phyloP scores from a whole-genome alignment of 2,888 invertebrate genomes.

The Dynastes hyllus region DNA sequence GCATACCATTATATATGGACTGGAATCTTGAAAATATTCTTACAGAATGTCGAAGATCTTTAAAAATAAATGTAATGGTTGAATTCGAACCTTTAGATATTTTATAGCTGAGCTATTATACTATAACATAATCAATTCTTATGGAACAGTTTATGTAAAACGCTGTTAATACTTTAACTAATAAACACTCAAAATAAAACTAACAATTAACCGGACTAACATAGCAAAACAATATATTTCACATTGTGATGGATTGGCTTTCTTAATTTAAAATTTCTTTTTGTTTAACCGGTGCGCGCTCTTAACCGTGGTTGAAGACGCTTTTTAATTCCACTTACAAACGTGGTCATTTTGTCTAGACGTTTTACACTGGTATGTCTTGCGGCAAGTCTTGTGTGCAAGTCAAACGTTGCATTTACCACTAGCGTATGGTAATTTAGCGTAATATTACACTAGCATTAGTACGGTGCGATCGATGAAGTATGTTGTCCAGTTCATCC shows the following conservation, averaged over 20 bases:
- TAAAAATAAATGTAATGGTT: too few relatives aligned
- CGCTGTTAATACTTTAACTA: neutral
- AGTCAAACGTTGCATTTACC: neutral
- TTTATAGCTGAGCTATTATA: too few relatives aligned
- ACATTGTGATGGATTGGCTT: conserved; percentile 19
- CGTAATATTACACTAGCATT: conserved; percentile 1
- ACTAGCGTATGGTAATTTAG: neutral
- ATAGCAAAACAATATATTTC: neutral
- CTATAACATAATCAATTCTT: neutral
- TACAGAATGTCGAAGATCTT: too few relatives aligned
- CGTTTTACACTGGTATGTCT: conserved; percentile 29
- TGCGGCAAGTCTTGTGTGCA: conserved; percentile 18
- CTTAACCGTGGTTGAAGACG: neutral
- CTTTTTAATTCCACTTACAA: conserved; percentile 20
- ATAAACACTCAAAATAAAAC: conserved; percentile 11
- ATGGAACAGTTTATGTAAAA: too few relatives aligned
- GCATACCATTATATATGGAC: too few relatives aligned
- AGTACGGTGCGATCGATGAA: conserved; percentile 1
- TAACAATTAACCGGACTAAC: conserved; percentile 10
- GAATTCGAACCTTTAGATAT: too few relatives aligned
- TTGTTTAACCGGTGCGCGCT: too few relatives aligned
- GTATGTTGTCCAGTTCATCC: conserved; percentile 2
- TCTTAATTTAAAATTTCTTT: neutral
- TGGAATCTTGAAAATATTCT: too few relatives aligned
- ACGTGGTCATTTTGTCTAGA: conserved; percentile 36